phyloP scores from a whole-genome alignment of 2,888 invertebrate species.

The Trissoscelio sp. region DNA sequence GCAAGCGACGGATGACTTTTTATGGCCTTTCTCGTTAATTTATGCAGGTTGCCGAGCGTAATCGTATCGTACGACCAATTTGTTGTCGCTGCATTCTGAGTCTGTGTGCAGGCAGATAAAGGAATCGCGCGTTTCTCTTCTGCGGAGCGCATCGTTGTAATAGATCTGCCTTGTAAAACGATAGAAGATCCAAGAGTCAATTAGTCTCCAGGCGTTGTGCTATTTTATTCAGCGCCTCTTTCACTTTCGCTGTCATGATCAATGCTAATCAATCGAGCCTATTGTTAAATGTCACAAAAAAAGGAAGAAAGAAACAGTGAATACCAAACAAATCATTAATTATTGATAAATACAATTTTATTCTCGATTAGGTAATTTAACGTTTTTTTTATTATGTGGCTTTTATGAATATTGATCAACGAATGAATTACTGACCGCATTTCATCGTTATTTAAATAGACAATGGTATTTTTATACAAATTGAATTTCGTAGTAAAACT shows the following conservation, averaged over 20 bases:
- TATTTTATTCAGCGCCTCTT: constrained; percentile 5
- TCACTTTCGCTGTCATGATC: constrained; percentile 23
- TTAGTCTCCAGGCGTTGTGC: constrained; percentile 52
- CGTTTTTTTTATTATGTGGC: constrained; percentile 13
- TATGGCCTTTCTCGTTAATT: constrained; percentile 62
- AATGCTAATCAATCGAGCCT: constrained; percentile 18
- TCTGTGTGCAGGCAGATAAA: constrained; percentile 55
- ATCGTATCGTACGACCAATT: constrained; percentile 67
- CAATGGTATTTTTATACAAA: constrained; percentile 36
- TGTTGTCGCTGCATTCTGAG: constrained; percentile 63
- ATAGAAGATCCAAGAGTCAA: constrained; percentile 67
- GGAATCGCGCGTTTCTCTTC: constrained; percentile 55
- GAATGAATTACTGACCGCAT: constrained; percentile 54
- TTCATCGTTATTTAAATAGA: constrained; percentile 35
- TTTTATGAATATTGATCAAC: constrained; percentile 43
- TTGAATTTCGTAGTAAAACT: constrained; percentile 52
- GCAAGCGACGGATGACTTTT: constrained; percentile 61
- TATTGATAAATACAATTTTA: constrained; percentile 8
- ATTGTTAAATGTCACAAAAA: constrained; percentile 49
- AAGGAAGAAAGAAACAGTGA: too few relatives aligned
- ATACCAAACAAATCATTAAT: not conserved
- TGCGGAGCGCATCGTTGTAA: constrained; percentile 47
- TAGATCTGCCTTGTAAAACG: constrained; percentile 67
- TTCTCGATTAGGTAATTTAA: constrained; percentile 10
- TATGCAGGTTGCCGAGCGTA: constrained; percentile 61